Conservation (phyloP, 2,797 vertebrate genomes). For the Eospalax fontanierii region DNA sequence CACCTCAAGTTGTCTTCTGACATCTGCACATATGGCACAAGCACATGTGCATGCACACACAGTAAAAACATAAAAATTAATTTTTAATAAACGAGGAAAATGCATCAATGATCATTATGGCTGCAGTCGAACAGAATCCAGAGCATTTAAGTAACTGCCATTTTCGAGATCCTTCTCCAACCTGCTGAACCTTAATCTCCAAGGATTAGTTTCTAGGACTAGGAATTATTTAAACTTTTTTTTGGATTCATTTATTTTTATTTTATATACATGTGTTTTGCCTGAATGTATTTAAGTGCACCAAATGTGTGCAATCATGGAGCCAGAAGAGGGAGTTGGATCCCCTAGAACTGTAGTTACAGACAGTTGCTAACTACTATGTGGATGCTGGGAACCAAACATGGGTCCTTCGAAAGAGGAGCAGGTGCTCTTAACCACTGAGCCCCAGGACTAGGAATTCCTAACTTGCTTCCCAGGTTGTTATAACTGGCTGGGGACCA, state of each 20-base stretch:
- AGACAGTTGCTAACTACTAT: too few relatives aligned
- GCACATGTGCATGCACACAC: not conserved
- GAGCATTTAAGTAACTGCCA: not conserved
- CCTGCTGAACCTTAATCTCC: not conserved
- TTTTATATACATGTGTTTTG: too few relatives aligned
- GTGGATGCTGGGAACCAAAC: too few relatives aligned
- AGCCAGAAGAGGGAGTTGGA: too few relatives aligned
- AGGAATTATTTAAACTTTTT: not conserved
- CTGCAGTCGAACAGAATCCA: not conserved
- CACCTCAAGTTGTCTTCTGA: not conserved
- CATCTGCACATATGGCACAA: not conserved
- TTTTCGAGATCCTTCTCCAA: not conserved
- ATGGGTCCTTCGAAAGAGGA: not conserved
- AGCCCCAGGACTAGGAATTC: not conserved
- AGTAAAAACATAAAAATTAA: not conserved
- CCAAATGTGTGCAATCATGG: too few relatives aligned
- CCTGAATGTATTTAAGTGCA: too few relatives aligned
- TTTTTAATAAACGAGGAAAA: slow-evolving; percentile 61
- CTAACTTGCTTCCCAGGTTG: not conserved
- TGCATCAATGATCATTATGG: not conserved
- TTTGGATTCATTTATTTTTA: too few relatives aligned
- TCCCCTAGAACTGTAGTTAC: too few relatives aligned
- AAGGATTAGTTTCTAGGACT: not conserved
- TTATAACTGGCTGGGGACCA: not conserved
- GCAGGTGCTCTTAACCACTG: too few relatives aligned